Evolutionary conservation across 1,140 invertebrate genomes (phyloP), one percentile per base, ranked within the genome.

Genomic region (Magallana gigas): DNA sequence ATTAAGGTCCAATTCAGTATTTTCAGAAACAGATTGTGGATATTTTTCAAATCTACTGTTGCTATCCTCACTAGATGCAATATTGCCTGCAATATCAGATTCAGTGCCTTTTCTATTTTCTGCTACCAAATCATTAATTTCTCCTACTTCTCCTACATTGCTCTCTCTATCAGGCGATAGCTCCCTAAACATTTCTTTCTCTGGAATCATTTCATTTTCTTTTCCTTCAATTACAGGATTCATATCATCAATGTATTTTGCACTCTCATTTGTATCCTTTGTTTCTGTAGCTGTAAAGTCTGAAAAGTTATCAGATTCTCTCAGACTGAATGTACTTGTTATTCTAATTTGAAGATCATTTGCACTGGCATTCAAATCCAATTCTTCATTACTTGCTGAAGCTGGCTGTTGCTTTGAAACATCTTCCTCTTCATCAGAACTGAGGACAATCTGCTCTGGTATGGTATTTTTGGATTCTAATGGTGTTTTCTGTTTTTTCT

Each of bases 311-410:
- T 14, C 11, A 60, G 84, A n/a, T 23, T 89, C 85, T 57, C 83
- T 88, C 16, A 88, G 18, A 85, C 87, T 88, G 62, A 83, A 88
- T 71, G 87, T 86, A 29, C 62, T 86, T 58, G 87, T 83, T 83
- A 88, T 88, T 76, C 83, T 86, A 59, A 88, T 83, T 29, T 85
- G 80, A n/a, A 88, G 57, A 58, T 59, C 60, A 64, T 80, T 86
- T 29, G 82, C 85, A 36, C 62, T 58, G 16, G 82, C 68, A 16
- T n/a, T 60, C 9, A 14, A 76, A 58, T 36, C 58, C 48, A 11
- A n/a, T 16, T 86, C 81, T 48, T 76, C 84, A 11, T 57, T 14
- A 60, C 14, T 58, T 29, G 5, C 23, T 60, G 59, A 23, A 62
- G 57, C 60, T 16, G 16, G 83, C 23, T 60, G 12, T 23, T 83